Evolutionary conservation across 2,113 vertebrate genomes (phyloP).

Genomic region (Romanogobio albipinnatus): DNA sequence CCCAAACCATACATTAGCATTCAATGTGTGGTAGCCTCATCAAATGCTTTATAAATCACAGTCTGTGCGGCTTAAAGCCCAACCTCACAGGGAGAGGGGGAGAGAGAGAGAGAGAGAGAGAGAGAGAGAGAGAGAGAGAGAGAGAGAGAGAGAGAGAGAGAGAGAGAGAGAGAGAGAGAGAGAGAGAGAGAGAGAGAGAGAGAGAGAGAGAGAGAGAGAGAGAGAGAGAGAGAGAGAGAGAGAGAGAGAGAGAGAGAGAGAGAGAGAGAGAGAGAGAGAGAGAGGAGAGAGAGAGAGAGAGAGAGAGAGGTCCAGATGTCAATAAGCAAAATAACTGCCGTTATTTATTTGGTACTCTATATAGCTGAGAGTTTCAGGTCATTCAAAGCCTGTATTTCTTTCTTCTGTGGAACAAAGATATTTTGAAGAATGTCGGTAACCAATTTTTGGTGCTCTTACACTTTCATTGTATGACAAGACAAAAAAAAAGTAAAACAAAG

Average conservation of each 20-base stretch:
- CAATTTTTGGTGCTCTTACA: too few species aligned
- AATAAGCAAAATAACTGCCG: too few species aligned
- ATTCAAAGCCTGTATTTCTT: too few species aligned
- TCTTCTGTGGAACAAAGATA: neutral
- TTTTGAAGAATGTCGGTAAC: neutral
- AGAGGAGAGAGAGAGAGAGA: neutral
- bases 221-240: neutral
- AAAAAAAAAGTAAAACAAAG: neutral
- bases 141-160: neutral
- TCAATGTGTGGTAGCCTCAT: conserved; percentile 37
- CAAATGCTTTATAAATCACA: conserved; percentile 53
- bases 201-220: neutral
- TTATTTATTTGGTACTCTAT: neutral
- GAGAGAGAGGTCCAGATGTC: neutral
- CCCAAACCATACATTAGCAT: conserved; percentile 43
- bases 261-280: neutral
- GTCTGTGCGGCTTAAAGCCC: conserved; percentile 4
- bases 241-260: neutral
- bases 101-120: neutral
- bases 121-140: neutral
- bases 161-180: neutral
- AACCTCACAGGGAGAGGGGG: conserved; percentile 21
- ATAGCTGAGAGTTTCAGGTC: neutral
- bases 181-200: neutral
- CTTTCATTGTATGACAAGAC: too few species aligned